Conservation (phyloP, 53 echinoderm and acorn worm species). For the Actinopyga echinites region DNA sequence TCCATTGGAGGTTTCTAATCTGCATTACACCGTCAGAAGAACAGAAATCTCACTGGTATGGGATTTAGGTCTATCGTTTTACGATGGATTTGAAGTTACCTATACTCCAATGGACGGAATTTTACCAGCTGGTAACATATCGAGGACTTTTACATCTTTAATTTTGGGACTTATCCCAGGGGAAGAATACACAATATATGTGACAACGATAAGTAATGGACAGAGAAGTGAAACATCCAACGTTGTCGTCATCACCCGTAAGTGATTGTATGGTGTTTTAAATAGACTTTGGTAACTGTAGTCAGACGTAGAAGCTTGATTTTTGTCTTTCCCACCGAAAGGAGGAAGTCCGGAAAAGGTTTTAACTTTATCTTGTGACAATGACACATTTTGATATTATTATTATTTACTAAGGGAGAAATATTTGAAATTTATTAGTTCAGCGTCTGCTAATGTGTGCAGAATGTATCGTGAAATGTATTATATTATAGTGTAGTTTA, state of each 20-base stretch:
- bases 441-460: too few species aligned
- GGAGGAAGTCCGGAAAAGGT: too few species aligned
- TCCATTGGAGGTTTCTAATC: background rate
- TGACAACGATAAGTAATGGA: background rate
- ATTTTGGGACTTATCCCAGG: constrained; percentile 8
- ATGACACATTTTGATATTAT: background rate
- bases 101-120: constrained; percentile 24
- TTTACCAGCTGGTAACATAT: background rate
- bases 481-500: too few species aligned
- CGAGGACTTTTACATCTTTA: background rate
- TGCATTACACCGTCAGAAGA: background rate
- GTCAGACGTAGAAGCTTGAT: too few species aligned
- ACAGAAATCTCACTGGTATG: background rate
- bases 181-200: background rate
- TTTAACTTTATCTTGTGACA: too few species aligned
- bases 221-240: background rate
- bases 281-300: too few species aligned
- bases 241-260: background rate
- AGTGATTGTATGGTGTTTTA: background rate
- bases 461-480: too few species aligned
- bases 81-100: background rate
- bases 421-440: background rate
- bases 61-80: background rate
- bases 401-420: background rate
- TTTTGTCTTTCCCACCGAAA: too few species aligned